Conservation (phyloP, 2,113 vertebrate species). For the Nothoprocta perdicaria region DNA sequence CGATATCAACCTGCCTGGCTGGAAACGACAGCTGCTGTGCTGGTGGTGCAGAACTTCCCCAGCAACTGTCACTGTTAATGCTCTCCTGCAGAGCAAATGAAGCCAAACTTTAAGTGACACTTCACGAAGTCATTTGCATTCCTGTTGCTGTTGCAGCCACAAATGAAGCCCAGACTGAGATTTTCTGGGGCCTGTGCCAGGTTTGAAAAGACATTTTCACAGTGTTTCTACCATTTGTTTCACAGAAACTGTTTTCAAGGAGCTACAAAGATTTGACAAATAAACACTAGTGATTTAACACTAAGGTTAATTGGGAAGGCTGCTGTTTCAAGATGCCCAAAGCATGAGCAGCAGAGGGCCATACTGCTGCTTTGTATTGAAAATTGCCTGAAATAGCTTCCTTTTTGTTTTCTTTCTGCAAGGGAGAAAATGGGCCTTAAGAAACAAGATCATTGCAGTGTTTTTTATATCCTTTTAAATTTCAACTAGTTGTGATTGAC, state of each 20-base stretch:
- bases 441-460: neutral
- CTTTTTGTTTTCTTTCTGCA: neutral
- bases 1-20: neutral
- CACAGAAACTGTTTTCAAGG: neutral
- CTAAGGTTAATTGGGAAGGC: neutral
- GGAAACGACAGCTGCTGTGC: neutral
- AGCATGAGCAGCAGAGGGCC: neutral
- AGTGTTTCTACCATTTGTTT: neutral
- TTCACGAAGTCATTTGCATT: neutral
- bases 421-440: neutral
- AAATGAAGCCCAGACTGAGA: neutral
- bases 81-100: neutral
- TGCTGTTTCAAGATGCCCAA: neutral
- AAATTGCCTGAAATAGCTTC: neutral
- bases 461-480: neutral
- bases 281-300: neutral
- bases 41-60: neutral
- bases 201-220: neutral
- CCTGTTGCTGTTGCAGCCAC: neutral
- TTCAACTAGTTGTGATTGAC: neutral
- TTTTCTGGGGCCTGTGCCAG: neutral
- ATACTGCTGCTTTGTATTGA: neutral
- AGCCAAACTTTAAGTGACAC: neutral
- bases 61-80: neutral
- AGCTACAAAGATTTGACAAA: neutral